phyloP scores from a whole-genome alignment of 2,888 invertebrate genomes.

The Trissoscelio sp. region DNA sequence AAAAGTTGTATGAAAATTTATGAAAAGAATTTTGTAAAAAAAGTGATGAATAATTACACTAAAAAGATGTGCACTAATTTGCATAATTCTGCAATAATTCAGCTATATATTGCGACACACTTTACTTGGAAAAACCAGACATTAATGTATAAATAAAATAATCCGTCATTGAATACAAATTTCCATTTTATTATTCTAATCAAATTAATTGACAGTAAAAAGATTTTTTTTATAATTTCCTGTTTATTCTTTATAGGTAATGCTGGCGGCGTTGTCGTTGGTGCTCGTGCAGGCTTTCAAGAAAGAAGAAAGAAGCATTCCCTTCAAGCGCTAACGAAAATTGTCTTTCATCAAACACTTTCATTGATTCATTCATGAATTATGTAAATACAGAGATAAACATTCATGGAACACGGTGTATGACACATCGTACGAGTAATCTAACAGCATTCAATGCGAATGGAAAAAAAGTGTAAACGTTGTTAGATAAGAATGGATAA shows the following conservation, averaged over 20 bases:
- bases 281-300: slow-evolving; percentile 90
- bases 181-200: no score
- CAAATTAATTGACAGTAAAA: no score
- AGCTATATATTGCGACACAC: no score
- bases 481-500: slow-evolving; percentile 22
- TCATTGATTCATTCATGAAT: slow-evolving; percentile 41
- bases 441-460: slow-evolving; percentile 13
- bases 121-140: no score
- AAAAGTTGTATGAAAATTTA: no score
- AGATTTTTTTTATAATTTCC: background rate
- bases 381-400: slow-evolving; percentile 34
- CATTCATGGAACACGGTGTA: slow-evolving; percentile 5
- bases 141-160: no score
- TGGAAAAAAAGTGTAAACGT: background rate
- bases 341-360: slow-evolving; percentile 17
- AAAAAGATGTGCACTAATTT: no score
- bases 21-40: no score
- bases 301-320: slow-evolving; percentile 88
- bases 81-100: no score
- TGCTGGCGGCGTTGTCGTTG: slow-evolving; percentile 89
- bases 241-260: slow-evolving; percentile 84
- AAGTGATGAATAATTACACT: no score
- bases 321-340: slow-evolving; percentile 83
- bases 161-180: no score
- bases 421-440: slow-evolving; percentile 23